Base-by-base conservation (phyloP, 1,140 invertebrate species). In the Chrysomallon squamiferum region DNA sequence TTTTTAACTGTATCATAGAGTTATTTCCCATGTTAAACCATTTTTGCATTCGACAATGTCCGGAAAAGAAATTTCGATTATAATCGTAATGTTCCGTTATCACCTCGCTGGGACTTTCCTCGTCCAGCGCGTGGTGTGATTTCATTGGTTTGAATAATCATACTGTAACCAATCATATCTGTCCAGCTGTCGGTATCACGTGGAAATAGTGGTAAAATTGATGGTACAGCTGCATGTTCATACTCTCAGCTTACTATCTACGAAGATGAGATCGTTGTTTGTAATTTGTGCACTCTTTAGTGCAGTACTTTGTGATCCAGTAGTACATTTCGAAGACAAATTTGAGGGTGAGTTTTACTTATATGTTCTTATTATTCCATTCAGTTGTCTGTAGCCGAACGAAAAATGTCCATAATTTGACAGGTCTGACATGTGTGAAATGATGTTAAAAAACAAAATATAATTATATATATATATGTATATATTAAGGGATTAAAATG, bases 171-270 rank as follows among this genome's bases (percentile, higher is more conserved):
- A 84, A 84, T 82, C 64, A 73, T 15, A 63, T 32, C 13, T 50
- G 69, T 81, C 78, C 82, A 84, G 75, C 80, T 84, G 82, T 74
- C 75, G 62, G 49, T 41, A 69, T 82, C 80, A 82, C 78, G 76
- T 82, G 80, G 61, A 57, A 59, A 45, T 35, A 35, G 50, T 35
- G 27, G 57, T 54, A 27, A 54, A 54, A 25, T 54, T 27, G 22
- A 25, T 27, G 22, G 50, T 25, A 9, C 15, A 29, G 50, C 22
- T 27, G 13, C 29, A 27, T 54, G 22, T 25, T 25, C 50, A 27
- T 25, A 13, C 29, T 30, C 25, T 54, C 15, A 27, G 22, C n/a
- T 3, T 20, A 54, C 13, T 15, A 59, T 45, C 47, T 2, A 45
- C 20, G 60, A 71, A 49, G 64, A 75, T 77, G 76, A 69, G 62